Evolutionary conservation across 2,113 vertebrate species (phyloP).

Genomic region (Pluvialis apricaria): DNA sequence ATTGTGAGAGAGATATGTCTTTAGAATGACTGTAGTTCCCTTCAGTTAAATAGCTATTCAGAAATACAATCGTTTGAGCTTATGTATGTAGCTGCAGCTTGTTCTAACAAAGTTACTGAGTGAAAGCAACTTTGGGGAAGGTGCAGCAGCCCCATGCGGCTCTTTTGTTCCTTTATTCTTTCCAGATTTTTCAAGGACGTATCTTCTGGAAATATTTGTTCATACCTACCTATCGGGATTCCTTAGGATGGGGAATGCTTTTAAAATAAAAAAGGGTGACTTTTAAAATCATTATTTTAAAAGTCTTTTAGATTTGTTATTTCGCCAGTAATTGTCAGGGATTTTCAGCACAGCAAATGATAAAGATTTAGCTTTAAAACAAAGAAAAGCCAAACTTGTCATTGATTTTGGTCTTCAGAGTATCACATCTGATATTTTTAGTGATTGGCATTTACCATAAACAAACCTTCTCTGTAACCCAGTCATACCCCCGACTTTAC

Average conservation of each 20-base stretch:
- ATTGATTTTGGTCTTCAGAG: conserved; percentile 41
- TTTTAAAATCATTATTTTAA: background rate
- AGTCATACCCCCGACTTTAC: background rate
- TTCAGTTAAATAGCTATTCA: background rate
- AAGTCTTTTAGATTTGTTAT: background rate
- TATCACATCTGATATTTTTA: background rate
- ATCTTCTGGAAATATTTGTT: background rate
- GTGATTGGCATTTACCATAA: background rate
- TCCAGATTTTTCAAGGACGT: background rate
- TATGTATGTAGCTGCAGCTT: background rate
- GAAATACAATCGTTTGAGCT: background rate
- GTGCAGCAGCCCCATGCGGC: background rate
- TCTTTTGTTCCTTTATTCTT: background rate
- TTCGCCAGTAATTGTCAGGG: background rate
- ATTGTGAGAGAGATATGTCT: conserved; percentile 14
- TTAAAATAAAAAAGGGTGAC: background rate
- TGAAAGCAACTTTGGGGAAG: background rate
- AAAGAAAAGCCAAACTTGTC: background rate
- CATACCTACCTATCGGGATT: background rate
- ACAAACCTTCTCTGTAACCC: background rate
- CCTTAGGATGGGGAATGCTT: background rate
- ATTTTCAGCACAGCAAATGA: background rate
- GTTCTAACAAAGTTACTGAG: background rate
- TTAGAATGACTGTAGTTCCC: background rate
- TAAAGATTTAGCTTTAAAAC: background rate